phyloP scores from a whole-genome alignment of 2,797 vertebrate genomes.

The Sus cebifrons region DNA sequence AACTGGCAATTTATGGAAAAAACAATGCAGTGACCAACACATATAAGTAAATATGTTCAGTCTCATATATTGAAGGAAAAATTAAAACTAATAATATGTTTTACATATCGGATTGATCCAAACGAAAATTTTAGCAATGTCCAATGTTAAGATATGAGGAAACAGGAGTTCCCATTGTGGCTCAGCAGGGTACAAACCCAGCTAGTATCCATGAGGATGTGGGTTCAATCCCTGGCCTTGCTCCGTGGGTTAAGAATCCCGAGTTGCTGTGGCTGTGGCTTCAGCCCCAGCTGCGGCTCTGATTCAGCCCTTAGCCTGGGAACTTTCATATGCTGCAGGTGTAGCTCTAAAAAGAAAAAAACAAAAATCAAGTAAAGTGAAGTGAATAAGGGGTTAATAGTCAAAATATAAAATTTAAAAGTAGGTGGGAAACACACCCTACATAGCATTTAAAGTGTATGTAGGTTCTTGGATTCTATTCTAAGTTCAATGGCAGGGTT shows the following conservation, averaged over 20 bases:
- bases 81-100: neutral
- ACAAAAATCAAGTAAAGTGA: neutral
- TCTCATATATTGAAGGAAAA: neutral
- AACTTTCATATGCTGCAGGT: too few relatives aligned
- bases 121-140: slow-evolving; percentile 26
- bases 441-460: neutral
- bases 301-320: too few relatives aligned
- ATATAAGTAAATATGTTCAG: neutral
- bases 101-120: neutral
- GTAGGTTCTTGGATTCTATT: neutral
- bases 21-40: neutral
- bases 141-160: neutral
- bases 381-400: neutral
- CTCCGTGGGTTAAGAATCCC: too few relatives aligned
- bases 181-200: too few relatives aligned
- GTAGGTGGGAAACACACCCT: neutral
- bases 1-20: neutral
- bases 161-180: neutral
- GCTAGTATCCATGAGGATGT: too few relatives aligned
- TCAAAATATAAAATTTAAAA: neutral
- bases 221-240: too few relatives aligned
- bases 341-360: too few relatives aligned
- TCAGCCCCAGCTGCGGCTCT: too few relatives aligned
- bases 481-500: neutral
- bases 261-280: too few relatives aligned